A percentile compares a stretch with the other conserved stretches of the same genome.
These are phyloP conservation scores for Phalacrocorax aristotelis DNA, from an alignment of 2,113 vertebrate species.

Conservation along the genomic window DNA sequence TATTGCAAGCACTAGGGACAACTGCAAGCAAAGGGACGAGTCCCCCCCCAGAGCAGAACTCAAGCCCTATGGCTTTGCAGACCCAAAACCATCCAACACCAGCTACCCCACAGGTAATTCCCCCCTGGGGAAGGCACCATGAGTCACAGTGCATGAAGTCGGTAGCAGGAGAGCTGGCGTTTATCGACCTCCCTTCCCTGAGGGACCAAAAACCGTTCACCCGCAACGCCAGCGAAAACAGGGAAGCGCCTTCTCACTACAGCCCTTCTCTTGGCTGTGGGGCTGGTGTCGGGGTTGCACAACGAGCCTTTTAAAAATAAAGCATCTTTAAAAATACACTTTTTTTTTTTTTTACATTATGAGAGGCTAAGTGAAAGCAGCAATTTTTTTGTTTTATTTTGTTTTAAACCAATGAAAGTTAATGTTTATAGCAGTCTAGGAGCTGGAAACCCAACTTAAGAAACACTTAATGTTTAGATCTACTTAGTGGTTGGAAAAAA, in stretches of 20 bases:
- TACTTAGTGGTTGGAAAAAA: conserved; percentile 83
- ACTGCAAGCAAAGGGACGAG: fast-evolving
- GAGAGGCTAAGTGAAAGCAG: conserved; percentile 18
- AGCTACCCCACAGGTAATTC: background rate
- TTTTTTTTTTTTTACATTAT: background rate
- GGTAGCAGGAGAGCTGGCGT: fast-evolving
- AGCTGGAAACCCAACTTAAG: conserved; percentile 76
- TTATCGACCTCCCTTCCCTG: background rate
- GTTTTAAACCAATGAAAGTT: conserved; percentile 63
- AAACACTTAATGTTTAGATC: conserved; percentile 81
- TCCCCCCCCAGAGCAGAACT: background rate
- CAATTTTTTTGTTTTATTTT: conserved; percentile 12
- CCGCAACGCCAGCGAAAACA: background rate
- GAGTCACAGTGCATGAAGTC: background rate
- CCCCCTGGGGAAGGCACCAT: background rate
- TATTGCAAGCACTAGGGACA: background rate
- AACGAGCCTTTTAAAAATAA: background rate
- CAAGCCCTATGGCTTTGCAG: fast-evolving
- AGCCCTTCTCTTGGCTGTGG: background rate
- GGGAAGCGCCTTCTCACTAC: background rate
- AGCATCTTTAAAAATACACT: background rate
- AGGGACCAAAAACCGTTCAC: background rate
- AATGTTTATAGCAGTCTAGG: conserved; percentile 72
- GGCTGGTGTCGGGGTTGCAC: conserved; percentile 26
- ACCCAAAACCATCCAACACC: background rate